Percentiles rank a stretch among this genome's conserved stretches.
Evolutionary conservation across 2,888 invertebrate species (phyloP).

Genomic region (Megastigmus dorsalis): DNA sequence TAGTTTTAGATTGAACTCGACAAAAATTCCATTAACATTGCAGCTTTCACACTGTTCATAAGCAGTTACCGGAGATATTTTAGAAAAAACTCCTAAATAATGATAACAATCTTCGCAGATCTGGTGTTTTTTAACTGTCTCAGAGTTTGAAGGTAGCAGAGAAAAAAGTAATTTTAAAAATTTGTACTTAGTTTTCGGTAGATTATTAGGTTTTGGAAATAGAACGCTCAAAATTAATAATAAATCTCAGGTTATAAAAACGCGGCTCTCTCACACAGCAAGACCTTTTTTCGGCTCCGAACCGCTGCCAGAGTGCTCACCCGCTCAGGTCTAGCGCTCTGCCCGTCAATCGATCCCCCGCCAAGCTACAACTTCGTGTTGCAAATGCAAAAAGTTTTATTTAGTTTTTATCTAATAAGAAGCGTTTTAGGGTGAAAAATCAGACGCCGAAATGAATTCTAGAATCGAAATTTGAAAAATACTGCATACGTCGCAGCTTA

Average conservation of each 20-base stretch:
- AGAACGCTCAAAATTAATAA: constrained; percentile 6
- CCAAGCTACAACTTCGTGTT: neutral
- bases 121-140: constrained; percentile 26
- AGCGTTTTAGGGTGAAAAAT: too few species aligned
- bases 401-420: neutral
- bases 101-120: constrained; percentile 33
- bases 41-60: neutral
- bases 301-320: too few species aligned
- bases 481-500: too few species aligned
- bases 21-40: neutral
- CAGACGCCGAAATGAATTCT: too few species aligned
- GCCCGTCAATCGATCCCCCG: neutral
- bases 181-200: constrained; percentile 12
- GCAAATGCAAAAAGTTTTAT: neutral
- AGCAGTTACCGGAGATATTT: neutral
- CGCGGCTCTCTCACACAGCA: neutral
- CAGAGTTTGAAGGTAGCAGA: constrained; percentile 1
- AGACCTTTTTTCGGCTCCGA: neutral
- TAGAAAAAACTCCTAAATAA: neutral
- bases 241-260: neutral
- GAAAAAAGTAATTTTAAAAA: constrained; percentile 33
- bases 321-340: neutral
- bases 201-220: constrained; percentile 38
- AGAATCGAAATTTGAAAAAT: too few species aligned
- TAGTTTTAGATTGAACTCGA: neutral